Percentiles rank a stretch among this genome's conserved stretches.
Evolutionary conservation across 2,113 vertebrate genomes (phyloP).

Genomic region (Sula dactylatra): DNA sequence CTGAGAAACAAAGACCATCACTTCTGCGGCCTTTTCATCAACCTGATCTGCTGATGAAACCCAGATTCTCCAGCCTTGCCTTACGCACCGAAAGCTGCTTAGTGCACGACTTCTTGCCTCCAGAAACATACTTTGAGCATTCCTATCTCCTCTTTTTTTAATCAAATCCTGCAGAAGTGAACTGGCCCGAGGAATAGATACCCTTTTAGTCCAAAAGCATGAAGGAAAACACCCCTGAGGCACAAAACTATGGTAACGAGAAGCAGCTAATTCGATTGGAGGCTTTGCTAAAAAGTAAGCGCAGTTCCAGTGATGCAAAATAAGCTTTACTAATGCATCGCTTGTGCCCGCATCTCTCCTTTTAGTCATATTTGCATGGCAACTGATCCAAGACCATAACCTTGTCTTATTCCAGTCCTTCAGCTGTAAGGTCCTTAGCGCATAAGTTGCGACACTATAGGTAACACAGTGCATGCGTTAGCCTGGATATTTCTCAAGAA

Average conservation of each 20-base stretch:
- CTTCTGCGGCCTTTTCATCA: not conserved
- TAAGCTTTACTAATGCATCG: not conserved
- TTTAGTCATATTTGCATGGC: not conserved
- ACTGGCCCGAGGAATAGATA: not conserved
- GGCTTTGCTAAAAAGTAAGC: not conserved
- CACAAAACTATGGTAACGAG: constrained; percentile 9
- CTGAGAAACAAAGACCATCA: not conserved
- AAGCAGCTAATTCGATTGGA: not conserved
- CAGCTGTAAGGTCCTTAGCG: not conserved
- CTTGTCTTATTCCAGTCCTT: not conserved
- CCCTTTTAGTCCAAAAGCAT: not conserved
- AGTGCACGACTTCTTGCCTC: not conserved
- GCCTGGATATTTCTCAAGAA: not conserved
- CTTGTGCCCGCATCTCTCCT: not conserved
- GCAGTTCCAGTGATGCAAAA: not conserved
- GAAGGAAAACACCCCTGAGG: constrained; percentile 18
- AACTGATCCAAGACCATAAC: not conserved
- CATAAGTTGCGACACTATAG: not conserved
- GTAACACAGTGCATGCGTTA: not conserved
- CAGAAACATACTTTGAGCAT: not conserved
- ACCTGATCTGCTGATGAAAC: not conserved
- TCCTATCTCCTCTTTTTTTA: not conserved
- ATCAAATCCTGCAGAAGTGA: not conserved
- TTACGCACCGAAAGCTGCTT: not conserved
- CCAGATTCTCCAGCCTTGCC: not conserved